Conservation (phyloP, 2,888 invertebrate genomes). For the Agrilus mali region DNA sequence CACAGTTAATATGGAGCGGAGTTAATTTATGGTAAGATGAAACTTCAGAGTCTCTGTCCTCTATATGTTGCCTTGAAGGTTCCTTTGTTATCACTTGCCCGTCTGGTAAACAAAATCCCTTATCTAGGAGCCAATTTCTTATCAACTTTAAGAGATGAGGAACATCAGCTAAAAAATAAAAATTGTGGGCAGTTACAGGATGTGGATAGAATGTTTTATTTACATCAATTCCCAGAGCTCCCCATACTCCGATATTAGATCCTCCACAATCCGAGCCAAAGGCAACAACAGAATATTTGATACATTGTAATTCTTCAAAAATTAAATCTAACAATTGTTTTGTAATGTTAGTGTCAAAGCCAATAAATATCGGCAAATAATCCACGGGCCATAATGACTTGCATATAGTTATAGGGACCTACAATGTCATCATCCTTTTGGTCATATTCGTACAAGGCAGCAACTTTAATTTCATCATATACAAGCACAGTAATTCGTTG, state of each 20-base stretch:
- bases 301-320: constrained; percentile 12
- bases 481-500: constrained; percentile 9
- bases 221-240: constrained; percentile 12
- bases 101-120: constrained; percentile 11
- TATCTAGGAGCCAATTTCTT: constrained; percentile 16
- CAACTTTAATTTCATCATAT: constrained; percentile 12
- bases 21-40: constrained; percentile 9
- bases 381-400: constrained; percentile 17
- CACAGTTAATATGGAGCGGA: constrained; percentile 10
- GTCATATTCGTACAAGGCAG: constrained; percentile 10
- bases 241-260: constrained; percentile 19
- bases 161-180: constrained; percentile 15
- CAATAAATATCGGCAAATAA: constrained; percentile 15
- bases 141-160: constrained; percentile 14
- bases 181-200: constrained; percentile 11
- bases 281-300: constrained; percentile 19
- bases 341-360: constrained; percentile 22
- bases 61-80: constrained; percentile 1
- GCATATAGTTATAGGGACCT: constrained; percentile 17
- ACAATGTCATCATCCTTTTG: constrained; percentile 11
- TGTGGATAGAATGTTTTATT: constrained; percentile 15
- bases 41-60: constrained; percentile 5
- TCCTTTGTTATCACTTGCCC: constrained; percentile 1
- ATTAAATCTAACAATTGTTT: constrained; percentile 12
- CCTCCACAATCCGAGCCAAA: constrained; percentile 19